phyloP scores from a whole-genome alignment of 2,888 invertebrate genomes.

The Blomia tropicalis region DNA sequence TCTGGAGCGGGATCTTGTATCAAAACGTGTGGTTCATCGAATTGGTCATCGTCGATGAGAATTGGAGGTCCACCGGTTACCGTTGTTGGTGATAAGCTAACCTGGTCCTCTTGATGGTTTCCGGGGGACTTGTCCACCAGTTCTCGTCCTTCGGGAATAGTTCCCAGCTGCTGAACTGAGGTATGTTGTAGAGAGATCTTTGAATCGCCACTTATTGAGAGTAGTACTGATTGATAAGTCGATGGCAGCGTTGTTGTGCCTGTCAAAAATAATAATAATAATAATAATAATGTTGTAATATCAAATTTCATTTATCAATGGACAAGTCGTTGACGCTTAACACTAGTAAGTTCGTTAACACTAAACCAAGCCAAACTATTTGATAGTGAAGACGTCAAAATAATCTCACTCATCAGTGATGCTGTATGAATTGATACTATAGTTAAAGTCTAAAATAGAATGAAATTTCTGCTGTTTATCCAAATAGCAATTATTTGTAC shows the following conservation, averaged over 20 bases:
- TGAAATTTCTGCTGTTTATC: no score
- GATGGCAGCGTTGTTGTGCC: constrained; percentile 19
- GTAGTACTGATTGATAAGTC: constrained; percentile 12
- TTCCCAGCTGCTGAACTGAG: constrained; percentile 16
- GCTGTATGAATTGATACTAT: no score
- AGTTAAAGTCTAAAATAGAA: no score
- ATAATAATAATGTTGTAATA: not conserved
- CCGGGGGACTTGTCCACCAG: constrained; percentile 1
- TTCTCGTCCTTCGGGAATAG: constrained; percentile 24
- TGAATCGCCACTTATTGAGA: constrained; percentile 22
- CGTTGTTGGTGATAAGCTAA: not conserved
- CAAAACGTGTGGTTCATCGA: constrained; percentile 21
- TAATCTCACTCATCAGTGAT: no score
- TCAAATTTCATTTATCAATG: no score
- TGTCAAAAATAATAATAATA: not conserved
- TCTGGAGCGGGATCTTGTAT: constrained; percentile 27
- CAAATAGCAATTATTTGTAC: no score
- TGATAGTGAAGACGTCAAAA: no score
- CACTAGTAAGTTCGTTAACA: no score
- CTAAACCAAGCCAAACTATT: no score
- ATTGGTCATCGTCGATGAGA: constrained; percentile 11
- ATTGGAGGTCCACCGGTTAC: not conserved
- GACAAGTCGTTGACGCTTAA: no score
- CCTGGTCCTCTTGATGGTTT: constrained; percentile 1
- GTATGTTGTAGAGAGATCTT: constrained; percentile 24